Evolutionary conservation across 2,888 invertebrate species (phyloP), one percentile per base, ranked within the genome.

Genomic region (Synanthedon tipuliformis): DNA sequence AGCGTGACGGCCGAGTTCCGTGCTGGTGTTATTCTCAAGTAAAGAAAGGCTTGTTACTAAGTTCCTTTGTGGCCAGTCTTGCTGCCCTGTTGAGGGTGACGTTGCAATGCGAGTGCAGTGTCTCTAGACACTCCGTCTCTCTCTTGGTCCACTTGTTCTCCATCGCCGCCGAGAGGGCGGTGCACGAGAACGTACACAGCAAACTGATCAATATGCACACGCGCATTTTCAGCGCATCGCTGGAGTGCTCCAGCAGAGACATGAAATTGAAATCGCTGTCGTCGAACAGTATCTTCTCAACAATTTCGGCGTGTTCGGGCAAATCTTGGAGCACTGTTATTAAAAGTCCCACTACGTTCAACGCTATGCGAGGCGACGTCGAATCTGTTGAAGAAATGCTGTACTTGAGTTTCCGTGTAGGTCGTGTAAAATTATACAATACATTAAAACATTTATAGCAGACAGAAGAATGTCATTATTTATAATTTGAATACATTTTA

Each of bases 281-380:
- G 45, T 89, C 89, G 54, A 91, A 83, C 4, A 94, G 79, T 55
- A 95, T 90, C 63, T 90, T 91, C 67, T 94, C 93, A 0, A 95
- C 92, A 0, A 95, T 85, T 55, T 92, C 92, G 0, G 91, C 91
- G 68, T 94, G 93, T 66, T 94, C 93, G 0, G 95, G 94, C 15
- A 92, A 77, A 55, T 91, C 92, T 60, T 93, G 89, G 13, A 95
- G 75, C 3, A 95, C 89, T 11, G 93, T 92, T 52, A 92, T 93
- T 8, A 95, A 82, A 40, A 95, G 88, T 0, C 94, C 93, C 27
- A 95, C 72, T 10, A 94, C 83, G 69, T 93, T 93, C 18, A 90
- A 82, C 0, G 91, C 91, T 41, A 94, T 88, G 13, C 93, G 87
- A 1, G 90, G 79, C 56, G 89, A 88, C 61, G 89, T 85, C 51